These are phyloP conservation scores for Drosophila austrosaltans DNA, from an alignment of 2,888 invertebrate species.

Conservation along the genomic window DNA sequence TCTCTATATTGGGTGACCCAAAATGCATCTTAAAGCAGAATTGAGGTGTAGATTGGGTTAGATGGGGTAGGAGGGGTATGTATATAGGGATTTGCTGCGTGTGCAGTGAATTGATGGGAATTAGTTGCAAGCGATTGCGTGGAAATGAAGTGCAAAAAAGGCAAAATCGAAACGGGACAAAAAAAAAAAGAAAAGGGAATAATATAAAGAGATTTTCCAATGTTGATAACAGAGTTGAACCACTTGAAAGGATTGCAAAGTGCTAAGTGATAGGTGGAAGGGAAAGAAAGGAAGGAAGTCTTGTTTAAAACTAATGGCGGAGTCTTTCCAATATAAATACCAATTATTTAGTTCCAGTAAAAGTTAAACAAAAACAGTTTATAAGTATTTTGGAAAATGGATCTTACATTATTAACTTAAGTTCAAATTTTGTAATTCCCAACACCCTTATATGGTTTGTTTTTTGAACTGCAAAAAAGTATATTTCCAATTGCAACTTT, in stretches of 20 bases:
- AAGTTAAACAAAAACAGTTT: too few relatives aligned
- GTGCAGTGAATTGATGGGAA: conserved; percentile 55
- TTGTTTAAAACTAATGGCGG: conserved; percentile 6
- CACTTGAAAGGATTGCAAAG: conserved; percentile 16
- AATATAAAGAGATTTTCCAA: conserved; percentile 35
- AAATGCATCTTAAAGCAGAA: conserved; percentile 57
- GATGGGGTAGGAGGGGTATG: neutral
- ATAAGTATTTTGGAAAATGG: too few relatives aligned
- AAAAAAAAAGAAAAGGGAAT: conserved; percentile 22
- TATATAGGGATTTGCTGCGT: conserved; percentile 27
- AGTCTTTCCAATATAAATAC: conserved; percentile 67
- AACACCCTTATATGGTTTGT: too few relatives aligned
- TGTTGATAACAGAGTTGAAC: conserved; percentile 36
- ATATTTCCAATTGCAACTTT: too few relatives aligned
- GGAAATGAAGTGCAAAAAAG: conserved; percentile 68
- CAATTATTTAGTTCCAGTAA: conserved; percentile 48
- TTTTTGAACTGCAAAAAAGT: too few relatives aligned
- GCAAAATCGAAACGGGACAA: conserved; percentile 41
- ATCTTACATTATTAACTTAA: too few relatives aligned
- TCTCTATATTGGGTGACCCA: conserved; percentile 59
- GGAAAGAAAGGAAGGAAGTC: neutral
- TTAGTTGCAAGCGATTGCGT: conserved; percentile 63
- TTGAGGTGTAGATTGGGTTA: conserved; percentile 24
- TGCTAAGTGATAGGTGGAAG: neutral
- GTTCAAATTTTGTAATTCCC: too few relatives aligned